These are phyloP conservation scores for Atta texana DNA, from an alignment of 1,140 invertebrate genomes.

Conservation along the genomic window DNA sequence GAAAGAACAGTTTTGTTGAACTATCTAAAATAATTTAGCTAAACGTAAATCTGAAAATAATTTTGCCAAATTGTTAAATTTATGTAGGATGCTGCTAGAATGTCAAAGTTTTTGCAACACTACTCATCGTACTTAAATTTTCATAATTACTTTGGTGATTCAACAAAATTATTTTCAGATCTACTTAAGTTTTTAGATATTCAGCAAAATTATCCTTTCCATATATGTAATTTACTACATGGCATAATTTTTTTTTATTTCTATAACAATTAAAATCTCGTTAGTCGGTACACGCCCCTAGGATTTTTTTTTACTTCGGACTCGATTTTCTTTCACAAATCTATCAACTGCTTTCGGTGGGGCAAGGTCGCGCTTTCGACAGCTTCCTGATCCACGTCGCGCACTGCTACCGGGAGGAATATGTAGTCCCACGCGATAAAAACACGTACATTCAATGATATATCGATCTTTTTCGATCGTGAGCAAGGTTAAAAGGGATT, in stretches of 20 bases:
- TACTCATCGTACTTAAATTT: no score
- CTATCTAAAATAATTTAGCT: no score
- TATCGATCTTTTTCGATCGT: slow-evolving; percentile 79
- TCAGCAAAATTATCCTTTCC: no score
- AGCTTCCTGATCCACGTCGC: slow-evolving; percentile 78
- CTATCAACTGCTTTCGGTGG: slow-evolving; percentile 62
- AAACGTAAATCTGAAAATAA: no score
- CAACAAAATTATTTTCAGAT: no score
- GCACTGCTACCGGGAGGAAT: slow-evolving; percentile 39
- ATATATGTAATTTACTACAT: no score
- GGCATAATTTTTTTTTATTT: neutral
- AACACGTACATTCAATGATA: slow-evolving; percentile 65
- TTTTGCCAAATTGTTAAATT: no score
- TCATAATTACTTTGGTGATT: no score
- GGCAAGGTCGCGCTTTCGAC: slow-evolving; percentile 76
- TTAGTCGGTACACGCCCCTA: slow-evolving; percentile 3
- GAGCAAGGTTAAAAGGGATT: slow-evolving; percentile 82
- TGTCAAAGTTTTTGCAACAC: no score
- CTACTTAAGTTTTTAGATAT: no score
- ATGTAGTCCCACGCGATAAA: slow-evolving; percentile 17
- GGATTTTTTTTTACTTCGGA: neutral
- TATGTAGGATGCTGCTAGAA: no score
- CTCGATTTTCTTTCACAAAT: slow-evolving; percentile 32
- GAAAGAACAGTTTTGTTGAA: no score
- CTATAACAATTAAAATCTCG: neutral